These are phyloP conservation scores for Euphydryas editha DNA, from an alignment of 2,888 invertebrate species.

Conservation along the genomic window DNA sequence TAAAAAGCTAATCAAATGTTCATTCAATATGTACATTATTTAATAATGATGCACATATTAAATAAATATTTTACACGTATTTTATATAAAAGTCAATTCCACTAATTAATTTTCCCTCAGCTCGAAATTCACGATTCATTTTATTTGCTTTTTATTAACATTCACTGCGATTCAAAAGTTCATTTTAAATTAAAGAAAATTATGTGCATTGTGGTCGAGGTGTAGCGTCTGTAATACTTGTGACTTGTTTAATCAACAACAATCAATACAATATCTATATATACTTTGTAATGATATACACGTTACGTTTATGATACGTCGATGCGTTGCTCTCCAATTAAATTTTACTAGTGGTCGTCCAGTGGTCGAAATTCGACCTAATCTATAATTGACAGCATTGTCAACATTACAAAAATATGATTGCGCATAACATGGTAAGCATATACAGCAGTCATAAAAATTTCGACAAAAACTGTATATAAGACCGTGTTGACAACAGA, in stretches of 20 bases:
- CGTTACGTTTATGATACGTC: neutral
- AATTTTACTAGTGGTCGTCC: neutral
- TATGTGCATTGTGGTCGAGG: neutral
- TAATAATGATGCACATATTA: neutral
- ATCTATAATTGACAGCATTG: no score
- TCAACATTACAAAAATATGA: no score
- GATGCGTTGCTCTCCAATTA: conserved; percentile 3
- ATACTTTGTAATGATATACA: conserved; percentile 14
- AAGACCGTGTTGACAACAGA: no score
- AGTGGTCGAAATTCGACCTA: no score
- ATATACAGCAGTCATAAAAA: no score
- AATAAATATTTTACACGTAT: neutral
- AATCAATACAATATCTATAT: conserved; percentile 33
- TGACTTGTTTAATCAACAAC: conserved; percentile 30
- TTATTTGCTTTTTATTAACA: neutral
- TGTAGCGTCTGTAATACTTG: neutral
- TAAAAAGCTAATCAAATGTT: no score
- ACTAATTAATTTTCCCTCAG: neutral
- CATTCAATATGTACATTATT: neutral
- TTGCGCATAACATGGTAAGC: no score
- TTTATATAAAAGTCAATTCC: neutral
- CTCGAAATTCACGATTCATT: neutral
- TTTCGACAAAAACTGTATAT: no score
- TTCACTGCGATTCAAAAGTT: neutral
- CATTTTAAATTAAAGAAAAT: neutral